Evolutionary conservation across 2,113 vertebrate genomes (phyloP), one percentile per base, ranked within the genome.

Genomic region (Rostratula benghalensis): DNA sequence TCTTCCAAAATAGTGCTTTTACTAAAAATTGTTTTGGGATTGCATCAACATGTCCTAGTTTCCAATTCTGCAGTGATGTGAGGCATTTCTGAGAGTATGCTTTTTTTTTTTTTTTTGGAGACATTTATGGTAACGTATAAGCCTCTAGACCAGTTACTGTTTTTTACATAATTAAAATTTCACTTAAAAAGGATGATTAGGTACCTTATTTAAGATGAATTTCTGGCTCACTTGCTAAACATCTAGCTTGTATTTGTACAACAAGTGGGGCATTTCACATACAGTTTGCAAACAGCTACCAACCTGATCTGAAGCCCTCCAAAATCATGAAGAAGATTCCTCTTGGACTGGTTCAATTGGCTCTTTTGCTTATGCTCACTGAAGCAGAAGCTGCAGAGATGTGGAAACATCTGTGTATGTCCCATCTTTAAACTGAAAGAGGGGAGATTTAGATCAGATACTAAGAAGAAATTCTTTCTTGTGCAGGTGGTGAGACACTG

Each of bases 101-200:
- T n/a, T n/a, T n/a, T n/a, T n/a, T 76, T 39, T 79, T 74, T 73
- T 74, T 73, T 87, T 89, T 45, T 18, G 39, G 86, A 92, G 81
- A 50, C 60, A 24, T 79, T 92, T 76, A 60, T 53, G 69, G 81
- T 48, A 84, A 93, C 28, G 51, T 37, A 51, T 61, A 84, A 94
- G 79, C 53, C 73, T 87, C 80, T 59, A 71, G 43, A 93, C 41
- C 50, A 31, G 81, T 71, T 84, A 27, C 39, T 93, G 67, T 84
- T 75, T 93, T 95, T 91, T 76, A n/a, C 53, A 46, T 93, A 82
- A 92, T 94, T 92, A 92, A 89, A 90, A 87, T 41, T 57, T 84
- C n/a, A 92, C 94, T 84, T 6, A 14, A 83, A 87, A 63, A 79
- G 68, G 30, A 81, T 68, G 15, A 87, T 95, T 71, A n/a, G 83